Evolutionary conservation across 2,888 invertebrate genomes (phyloP).

Genomic region (Melieria crassipennis): DNA sequence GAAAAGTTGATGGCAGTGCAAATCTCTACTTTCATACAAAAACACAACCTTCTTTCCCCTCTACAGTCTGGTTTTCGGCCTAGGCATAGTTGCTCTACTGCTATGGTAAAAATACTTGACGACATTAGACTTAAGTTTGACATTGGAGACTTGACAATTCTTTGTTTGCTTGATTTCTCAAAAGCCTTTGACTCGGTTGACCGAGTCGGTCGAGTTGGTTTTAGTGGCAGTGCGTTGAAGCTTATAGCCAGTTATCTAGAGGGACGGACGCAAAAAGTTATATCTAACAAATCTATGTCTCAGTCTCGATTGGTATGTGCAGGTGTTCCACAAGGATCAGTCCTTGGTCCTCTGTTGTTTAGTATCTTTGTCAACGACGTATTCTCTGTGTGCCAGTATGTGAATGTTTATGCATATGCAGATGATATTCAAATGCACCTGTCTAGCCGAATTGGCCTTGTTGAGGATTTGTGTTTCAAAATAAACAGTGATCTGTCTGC

Average conservation of each 20-base stretch:
- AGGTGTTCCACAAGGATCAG: too few species aligned
- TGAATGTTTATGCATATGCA: too few species aligned
- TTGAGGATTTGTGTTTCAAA: too few species aligned
- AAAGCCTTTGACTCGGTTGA: slow-evolving; percentile 24
- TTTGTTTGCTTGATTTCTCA: slow-evolving; percentile 18
- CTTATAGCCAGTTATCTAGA: slow-evolving; percentile 5
- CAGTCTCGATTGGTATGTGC: not conserved
- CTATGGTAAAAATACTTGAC: slow-evolving; percentile 19
- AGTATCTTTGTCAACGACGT: too few species aligned
- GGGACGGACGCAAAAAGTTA: slow-evolving; percentile 7
- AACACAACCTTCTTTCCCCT: not conserved
- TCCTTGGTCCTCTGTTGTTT: too few species aligned
- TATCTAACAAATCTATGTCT: not conserved
- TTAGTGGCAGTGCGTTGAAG: slow-evolving; percentile 3
- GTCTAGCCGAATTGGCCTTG: too few species aligned
- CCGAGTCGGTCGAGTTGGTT: too few species aligned
- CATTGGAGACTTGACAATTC: not conserved
- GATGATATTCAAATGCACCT: too few species aligned
- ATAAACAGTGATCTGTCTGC: too few species aligned
- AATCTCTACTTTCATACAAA: not conserved
- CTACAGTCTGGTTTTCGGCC: not conserved
- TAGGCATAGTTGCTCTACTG: slow-evolving; percentile 18
- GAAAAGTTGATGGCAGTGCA: slow-evolving; percentile 14
- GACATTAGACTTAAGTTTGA: slow-evolving; percentile 16
- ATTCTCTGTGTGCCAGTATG: too few species aligned